Evolutionary conservation across 2,888 invertebrate genomes (phyloP).

Genomic region (Pristionchus fissidentatus): DNA sequence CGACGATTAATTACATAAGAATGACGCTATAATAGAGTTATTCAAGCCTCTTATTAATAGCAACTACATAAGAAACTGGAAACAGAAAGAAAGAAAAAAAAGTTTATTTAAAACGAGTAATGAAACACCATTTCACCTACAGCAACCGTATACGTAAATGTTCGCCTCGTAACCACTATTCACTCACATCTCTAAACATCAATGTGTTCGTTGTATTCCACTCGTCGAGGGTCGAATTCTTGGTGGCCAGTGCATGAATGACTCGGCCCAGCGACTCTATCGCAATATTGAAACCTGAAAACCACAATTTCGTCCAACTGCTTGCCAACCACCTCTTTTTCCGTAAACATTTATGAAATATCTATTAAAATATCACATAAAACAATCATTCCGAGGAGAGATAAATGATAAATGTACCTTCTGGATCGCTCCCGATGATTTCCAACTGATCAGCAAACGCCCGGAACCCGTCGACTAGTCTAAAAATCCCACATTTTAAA

Average conservation of each 20-base stretch:
- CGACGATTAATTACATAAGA: background rate
- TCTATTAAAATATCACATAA: too few relatives aligned
- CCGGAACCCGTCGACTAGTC: constrained; percentile 61
- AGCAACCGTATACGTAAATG: too few relatives aligned
- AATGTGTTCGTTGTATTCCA: background rate
- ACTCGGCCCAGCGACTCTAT: constrained; percentile 55
- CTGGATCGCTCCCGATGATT: constrained; percentile 61
- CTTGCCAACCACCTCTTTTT: too few relatives aligned
- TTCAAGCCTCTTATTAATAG: too few relatives aligned
- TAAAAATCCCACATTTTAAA: constrained; percentile 48
- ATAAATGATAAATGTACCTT: constrained; percentile 8
- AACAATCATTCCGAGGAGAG: too few relatives aligned
- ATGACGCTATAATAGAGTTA: too few relatives aligned
- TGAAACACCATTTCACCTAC: background rate
- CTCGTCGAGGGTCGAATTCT: constrained; percentile 33
- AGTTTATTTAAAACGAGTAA: background rate
- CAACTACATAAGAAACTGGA: background rate
- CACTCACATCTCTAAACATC: constrained; percentile 36
- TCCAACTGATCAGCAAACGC: constrained; percentile 58
- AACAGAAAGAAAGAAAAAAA: background rate
- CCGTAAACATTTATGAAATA: too few relatives aligned
- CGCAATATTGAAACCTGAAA: constrained; percentile 51
- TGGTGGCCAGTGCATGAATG: constrained; percentile 57
- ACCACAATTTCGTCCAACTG: background rate
- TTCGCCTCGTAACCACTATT: too few relatives aligned